Evolutionary conservation across 2,113 vertebrate species (phyloP), one percentile per base, ranked within the genome.

Genomic region (Pithys albifrons): DNA sequence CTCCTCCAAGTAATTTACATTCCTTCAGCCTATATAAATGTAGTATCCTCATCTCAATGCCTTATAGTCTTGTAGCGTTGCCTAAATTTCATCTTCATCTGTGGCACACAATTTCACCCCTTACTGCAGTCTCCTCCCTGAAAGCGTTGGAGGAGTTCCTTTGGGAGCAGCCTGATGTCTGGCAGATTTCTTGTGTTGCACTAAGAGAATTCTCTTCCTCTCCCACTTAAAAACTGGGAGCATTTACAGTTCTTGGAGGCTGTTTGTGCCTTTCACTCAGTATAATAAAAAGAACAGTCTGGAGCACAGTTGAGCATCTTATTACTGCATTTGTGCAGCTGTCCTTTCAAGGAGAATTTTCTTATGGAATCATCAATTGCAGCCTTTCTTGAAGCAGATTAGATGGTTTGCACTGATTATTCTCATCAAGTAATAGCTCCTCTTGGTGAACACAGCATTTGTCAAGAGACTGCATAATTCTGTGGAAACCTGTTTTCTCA

Each of bases 401-500:
- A 45, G 55, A 31, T 93, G 59, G 19, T 67, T 84, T 5, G 2
- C 48, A 20, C 65, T 86, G 61, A 94, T 93, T 94, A 75, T 88
- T 87, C 65, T 69, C 51, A 75, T 92, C 35, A 33, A 90, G 85
- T 80, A 74, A 80, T 80, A 72, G 59, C 85, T 93, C 39, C 90
- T 41, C 7, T 67, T 90, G 55, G 79, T 88, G 73, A 86, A 8
- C 65, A 71, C 39, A 86, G 28, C 22, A 11, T 69, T 93, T 88
- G 28, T 90, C 92, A 93, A 92, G 79, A 87, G 83, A 75, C 72
- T 90, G 80, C 69, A 84, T 86, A 83, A 94, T 96, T 95, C 76
- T 94, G 46, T 71, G 39, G 69, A 71, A 86, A 94, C 71, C 51
- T 59, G 20, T 79, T 74, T 49, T 52, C 58, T 65, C 37, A 29